Conservation (phyloP, 2,113 vertebrate genomes). For the Pelmatolapia mariae region DNA sequence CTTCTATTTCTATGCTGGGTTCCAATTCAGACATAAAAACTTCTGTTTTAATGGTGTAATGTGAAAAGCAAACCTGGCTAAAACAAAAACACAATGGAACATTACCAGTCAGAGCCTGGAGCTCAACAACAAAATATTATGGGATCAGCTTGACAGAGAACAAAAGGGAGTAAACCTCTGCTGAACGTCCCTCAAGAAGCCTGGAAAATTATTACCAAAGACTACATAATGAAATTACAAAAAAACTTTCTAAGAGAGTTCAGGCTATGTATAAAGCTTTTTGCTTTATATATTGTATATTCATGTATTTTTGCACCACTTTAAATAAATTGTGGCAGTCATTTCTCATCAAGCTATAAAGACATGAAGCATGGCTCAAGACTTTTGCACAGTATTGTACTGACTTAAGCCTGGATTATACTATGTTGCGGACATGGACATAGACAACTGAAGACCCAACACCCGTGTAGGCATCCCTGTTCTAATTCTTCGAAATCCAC, state of each 20-base stretch:
- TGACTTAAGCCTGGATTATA: neutral
- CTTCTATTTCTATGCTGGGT: neutral
- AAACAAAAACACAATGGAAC: neutral
- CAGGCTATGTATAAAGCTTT: neutral
- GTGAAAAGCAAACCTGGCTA: neutral
- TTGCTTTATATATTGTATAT: neutral
- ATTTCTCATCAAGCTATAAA: neutral
- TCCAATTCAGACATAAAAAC: neutral
- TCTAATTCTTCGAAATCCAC: neutral
- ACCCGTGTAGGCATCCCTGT: neutral
- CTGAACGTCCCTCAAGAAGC: neutral
- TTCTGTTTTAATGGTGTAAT: neutral
- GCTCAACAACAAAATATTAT: neutral
- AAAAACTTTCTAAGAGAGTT: neutral
- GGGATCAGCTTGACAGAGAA: neutral
- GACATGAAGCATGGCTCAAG: neutral
- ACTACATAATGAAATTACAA: neutral
- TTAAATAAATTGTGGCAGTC: neutral
- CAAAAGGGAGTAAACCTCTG: neutral
- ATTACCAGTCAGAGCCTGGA: neutral
- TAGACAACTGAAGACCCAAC: neutral
- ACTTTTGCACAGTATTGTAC: neutral
- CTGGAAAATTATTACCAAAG: neutral
- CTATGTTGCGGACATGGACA: neutral
- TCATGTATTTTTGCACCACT: neutral